Evolutionary conservation across 2,113 vertebrate genomes (phyloP).

Genomic region (Hassar affinis): DNA sequence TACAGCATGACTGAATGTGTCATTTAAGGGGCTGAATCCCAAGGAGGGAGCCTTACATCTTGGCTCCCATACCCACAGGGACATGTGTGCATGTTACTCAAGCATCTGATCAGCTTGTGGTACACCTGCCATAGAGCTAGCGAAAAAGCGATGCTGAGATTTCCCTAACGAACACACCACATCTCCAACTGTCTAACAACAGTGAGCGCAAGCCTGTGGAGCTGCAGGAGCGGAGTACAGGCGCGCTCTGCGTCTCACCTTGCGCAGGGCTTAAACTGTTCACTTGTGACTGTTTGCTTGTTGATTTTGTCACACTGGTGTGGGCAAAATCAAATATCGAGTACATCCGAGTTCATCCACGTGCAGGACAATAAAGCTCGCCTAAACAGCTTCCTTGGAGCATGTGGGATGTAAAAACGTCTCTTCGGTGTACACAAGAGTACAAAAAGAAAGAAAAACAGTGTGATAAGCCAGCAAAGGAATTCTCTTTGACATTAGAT

Average conservation of each 20-base stretch:
- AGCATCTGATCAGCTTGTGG: conserved; percentile 52
- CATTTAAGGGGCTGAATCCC: conserved; percentile 48
- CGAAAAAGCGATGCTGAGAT: conserved; percentile 15
- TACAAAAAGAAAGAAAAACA: not conserved
- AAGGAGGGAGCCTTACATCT: conserved; percentile 45
- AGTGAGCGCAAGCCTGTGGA: not conserved
- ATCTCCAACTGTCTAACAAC: conserved; percentile 15
- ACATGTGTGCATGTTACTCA: conserved; percentile 45
- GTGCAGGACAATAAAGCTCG: not conserved
- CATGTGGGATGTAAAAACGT: not conserved
- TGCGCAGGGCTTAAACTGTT: not conserved
- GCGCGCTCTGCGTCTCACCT: not conserved
- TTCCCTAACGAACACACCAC: conserved; percentile 36
- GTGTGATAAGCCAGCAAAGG: not conserved
- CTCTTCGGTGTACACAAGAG: not conserved
- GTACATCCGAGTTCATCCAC: not conserved
- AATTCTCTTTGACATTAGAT: conserved; percentile 32
- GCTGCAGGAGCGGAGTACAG: not conserved
- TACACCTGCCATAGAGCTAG: conserved; percentile 39
- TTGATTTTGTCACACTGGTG: conserved; percentile 9
- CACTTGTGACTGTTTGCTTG: conserved; percentile 10
- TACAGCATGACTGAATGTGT: conserved; percentile 45
- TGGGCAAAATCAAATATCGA: conserved; percentile 30
- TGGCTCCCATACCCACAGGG: conserved; percentile 47
- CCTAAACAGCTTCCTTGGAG: not conserved